A percentile compares a stretch with the other conserved stretches of the same genome.
These are phyloP conservation scores for Manis crassicaudata DNA, from an alignment of 2,797 vertebrate species.

Conservation along the genomic window DNA sequence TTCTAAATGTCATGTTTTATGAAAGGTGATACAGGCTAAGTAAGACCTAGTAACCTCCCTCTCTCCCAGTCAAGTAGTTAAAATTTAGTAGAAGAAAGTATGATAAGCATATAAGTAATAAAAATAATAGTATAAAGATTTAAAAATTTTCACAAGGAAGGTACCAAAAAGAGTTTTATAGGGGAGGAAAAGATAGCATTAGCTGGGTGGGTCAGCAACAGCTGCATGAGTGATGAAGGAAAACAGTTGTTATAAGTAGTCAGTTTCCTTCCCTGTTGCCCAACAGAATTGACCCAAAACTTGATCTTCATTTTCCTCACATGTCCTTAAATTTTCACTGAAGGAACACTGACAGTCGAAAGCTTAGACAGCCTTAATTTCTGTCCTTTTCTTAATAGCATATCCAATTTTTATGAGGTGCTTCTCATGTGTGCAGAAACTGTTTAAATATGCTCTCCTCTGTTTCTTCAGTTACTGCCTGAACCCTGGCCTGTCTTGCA, in stretches of 20 bases:
- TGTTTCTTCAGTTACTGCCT: not conserved
- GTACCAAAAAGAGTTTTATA: not conserved
- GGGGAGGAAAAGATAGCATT: not conserved
- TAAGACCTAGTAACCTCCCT: not conserved
- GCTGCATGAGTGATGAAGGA: not conserved
- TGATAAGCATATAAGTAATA: not conserved
- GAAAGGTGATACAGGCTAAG: not conserved
- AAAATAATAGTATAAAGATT: not conserved
- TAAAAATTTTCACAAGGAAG: not conserved
- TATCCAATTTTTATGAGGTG: not conserved
- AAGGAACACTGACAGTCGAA: not conserved
- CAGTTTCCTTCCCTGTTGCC: not conserved
- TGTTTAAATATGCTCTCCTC: not conserved
- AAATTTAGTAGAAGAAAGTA: not conserved
- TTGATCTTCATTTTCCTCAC: not conserved
- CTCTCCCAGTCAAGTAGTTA: not conserved
- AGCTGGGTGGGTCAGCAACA: not conserved
- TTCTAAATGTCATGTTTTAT: not conserved
- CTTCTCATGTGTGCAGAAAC: not conserved
- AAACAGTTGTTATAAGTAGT: not conserved
- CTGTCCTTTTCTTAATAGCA: not conserved
- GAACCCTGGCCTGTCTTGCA: not conserved
- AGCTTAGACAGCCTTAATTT: not conserved
- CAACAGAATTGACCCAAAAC: not conserved
- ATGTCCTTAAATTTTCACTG: not conserved